Percentiles rank a stretch among this genome's conserved stretches.
phyloP scores from a whole-genome alignment of 2,797 vertebrate genomes.

The Menidia menidia region DNA sequence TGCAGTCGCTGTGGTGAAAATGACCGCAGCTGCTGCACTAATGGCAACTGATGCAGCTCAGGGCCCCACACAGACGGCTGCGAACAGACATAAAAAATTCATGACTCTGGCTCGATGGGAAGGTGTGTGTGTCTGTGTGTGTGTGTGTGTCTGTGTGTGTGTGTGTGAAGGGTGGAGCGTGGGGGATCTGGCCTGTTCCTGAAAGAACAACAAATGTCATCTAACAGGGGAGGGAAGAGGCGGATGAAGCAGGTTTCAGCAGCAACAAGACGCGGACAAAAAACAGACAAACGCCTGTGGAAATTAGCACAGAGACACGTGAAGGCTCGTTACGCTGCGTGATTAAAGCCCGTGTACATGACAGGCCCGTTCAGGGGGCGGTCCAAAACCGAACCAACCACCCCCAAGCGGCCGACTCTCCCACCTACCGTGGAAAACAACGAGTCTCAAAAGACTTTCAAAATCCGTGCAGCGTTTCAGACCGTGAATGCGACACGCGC shows the following conservation, averaged over 20 bases:
- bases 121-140: conserved; percentile 32
- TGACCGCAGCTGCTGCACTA: conserved; percentile 80
- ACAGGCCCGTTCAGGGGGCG: background rate
- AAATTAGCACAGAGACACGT: background rate
- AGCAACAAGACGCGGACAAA: background rate
- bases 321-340: background rate
- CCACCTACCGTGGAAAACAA: too few relatives aligned
- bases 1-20: conserved; percentile 78
- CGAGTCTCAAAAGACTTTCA: too few relatives aligned
- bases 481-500: too few relatives aligned
- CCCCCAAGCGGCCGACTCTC: too few relatives aligned
- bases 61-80: conserved; percentile 43
- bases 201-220: conserved; percentile 75
- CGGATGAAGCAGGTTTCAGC: conserved; percentile 33
- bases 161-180: background rate
- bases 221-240: conserved; percentile 53
- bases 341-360: conserved; percentile 19
- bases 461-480: too few relatives aligned
- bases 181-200: conserved; percentile 60
- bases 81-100: conserved; percentile 82
- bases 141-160: too few relatives aligned
- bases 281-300: conserved; percentile 6
- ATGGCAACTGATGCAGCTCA: conserved; percentile 81
- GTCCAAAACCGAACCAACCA: too few relatives aligned
- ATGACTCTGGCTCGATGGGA: conserved; percentile 76